phyloP scores from a whole-genome alignment of 2,113 vertebrate species.

The Podiceps cristatus region DNA sequence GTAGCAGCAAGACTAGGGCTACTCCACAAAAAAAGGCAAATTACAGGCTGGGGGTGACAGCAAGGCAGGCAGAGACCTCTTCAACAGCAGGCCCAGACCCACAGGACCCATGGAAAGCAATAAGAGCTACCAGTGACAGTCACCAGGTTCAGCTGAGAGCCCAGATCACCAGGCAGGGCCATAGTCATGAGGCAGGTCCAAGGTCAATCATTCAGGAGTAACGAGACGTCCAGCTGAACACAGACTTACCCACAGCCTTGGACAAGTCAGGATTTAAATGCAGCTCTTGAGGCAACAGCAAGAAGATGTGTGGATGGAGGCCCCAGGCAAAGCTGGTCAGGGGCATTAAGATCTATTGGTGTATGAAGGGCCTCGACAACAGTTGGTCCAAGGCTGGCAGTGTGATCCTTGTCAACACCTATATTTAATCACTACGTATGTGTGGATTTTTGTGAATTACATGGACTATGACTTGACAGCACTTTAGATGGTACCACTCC shows the following conservation, averaged over 20 bases:
- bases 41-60: background rate
- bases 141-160: background rate
- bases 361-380: rapidly evolving
- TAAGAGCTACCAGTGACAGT: background rate
- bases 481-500: background rate
- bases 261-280: background rate
- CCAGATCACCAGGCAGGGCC: background rate
- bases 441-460: background rate
- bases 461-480: background rate
- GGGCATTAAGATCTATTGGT: background rate
- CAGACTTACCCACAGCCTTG: background rate
- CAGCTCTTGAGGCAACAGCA: background rate
- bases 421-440: background rate
- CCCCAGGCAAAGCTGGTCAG: background rate
- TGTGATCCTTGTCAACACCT: background rate
- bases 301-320: background rate
- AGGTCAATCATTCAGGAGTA: background rate
- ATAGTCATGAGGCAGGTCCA: background rate
- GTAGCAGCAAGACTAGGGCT: background rate
- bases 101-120: background rate
- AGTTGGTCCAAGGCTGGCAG: background rate
- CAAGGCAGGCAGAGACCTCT: background rate
- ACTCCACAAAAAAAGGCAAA: background rate
- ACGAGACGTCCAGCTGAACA: background rate
- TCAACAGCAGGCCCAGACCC: background rate